A percentile compares a stretch with the other conserved stretches of the same genome.
These are phyloP conservation scores for Limnephilus marmoratus DNA, from an alignment of 2,888 invertebrate species.

Conservation along the genomic window DNA sequence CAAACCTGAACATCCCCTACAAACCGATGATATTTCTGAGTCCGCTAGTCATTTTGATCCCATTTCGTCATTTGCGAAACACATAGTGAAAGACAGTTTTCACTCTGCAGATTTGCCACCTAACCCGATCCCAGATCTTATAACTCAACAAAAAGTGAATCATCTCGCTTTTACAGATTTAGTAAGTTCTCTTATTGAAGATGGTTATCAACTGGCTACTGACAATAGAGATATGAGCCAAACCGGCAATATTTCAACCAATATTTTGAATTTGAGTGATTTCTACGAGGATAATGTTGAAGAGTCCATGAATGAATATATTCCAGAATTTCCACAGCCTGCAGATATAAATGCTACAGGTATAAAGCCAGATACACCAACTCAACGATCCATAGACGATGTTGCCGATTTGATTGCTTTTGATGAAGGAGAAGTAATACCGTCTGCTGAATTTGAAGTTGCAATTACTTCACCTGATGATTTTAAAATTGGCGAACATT, in stretches of 20 bases:
- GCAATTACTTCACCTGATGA: background rate
- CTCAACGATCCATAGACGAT: background rate
- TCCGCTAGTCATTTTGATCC: background rate
- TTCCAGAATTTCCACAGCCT: background rate
- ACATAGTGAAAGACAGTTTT: background rate
- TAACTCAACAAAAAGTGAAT: no score
- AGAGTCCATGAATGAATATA: background rate
- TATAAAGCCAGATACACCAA: background rate
- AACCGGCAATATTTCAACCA: background rate
- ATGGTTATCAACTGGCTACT: no score
- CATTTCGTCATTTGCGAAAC: background rate
- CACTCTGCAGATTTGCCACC: background rate
- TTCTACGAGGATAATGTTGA: background rate
- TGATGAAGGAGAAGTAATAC: background rate
- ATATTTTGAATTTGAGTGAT: background rate
- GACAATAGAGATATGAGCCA: background rate
- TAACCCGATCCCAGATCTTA: background rate
- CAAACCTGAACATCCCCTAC: background rate
- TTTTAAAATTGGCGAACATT: background rate
- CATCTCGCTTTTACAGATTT: no score
- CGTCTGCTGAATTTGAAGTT: background rate
- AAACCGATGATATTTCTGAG: no score
- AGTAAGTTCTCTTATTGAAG: no score
- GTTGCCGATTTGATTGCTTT: background rate
- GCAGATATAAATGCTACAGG: background rate